These are phyloP conservation scores for Sarotherodon lohbergeri DNA, from an alignment of 2,113 vertebrate genomes.

Conservation along the genomic window DNA sequence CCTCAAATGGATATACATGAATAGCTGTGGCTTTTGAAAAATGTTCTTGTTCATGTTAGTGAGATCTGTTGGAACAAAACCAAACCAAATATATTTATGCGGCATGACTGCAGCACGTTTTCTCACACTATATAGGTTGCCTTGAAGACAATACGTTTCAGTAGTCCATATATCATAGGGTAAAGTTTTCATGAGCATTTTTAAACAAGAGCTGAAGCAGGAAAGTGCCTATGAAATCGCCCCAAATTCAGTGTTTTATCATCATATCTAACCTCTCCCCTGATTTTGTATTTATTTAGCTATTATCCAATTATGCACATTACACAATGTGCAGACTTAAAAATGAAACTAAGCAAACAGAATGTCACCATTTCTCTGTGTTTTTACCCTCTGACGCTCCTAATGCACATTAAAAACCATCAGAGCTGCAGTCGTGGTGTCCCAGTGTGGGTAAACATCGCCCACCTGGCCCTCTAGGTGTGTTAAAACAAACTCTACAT, in stretches of 20 bases:
- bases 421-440: neutral
- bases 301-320: neutral
- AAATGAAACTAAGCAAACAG: neutral
- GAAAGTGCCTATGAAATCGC: neutral
- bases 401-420: neutral
- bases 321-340: neutral
- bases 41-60: neutral
- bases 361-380: neutral
- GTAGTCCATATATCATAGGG: neutral
- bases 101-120: neutral
- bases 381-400: neutral
- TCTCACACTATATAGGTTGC: neutral
- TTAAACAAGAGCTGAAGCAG: neutral
- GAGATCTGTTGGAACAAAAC: neutral
- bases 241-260: neutral
- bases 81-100: neutral
- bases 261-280: neutral
- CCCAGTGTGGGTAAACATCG: neutral
- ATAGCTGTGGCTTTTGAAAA: neutral
- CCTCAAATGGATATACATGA: neutral
- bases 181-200: neutral
- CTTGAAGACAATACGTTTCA: neutral
- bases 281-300: neutral
- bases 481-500: neutral
- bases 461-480: neutral